A percentile compares a stretch with the other conserved stretches of the same genome.
Evolutionary conservation across 2,888 invertebrate genomes (phyloP).

Genomic region (Serrognathus titanus): DNA sequence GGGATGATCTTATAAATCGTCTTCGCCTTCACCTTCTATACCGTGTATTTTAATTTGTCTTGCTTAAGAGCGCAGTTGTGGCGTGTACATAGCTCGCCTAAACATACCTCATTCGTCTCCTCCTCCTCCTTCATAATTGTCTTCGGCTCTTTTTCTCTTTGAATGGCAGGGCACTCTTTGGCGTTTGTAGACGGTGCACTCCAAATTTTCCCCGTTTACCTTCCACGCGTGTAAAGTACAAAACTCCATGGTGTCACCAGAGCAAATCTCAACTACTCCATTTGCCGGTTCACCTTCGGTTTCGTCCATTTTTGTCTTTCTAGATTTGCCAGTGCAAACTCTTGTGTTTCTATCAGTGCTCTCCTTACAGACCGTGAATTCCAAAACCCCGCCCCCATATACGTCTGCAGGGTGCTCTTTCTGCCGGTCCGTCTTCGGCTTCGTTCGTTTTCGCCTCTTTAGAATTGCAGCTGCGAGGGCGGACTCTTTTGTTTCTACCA

Average conservation of each 20-base stretch:
- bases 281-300: neutral
- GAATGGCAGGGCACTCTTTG: neutral
- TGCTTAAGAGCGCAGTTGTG: too few relatives aligned
- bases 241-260: slow-evolving; percentile 2
- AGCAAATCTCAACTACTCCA: neutral
- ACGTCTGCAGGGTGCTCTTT: slow-evolving; percentile 6
- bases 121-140: too few relatives aligned
- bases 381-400: slow-evolving; percentile 13
- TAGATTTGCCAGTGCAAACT: neutral
- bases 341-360: neutral
- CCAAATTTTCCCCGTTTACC: slow-evolving; percentile 7
- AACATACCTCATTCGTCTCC: too few relatives aligned
- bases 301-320: neutral
- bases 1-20: too few relatives aligned
- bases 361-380: slow-evolving; percentile 12
- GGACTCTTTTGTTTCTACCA: neutral
- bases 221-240: slow-evolving; percentile 10
- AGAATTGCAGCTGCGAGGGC: slow-evolving; percentile 4
- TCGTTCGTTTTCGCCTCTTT: neutral
- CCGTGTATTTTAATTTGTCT: too few relatives aligned
- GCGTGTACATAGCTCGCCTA: slow-evolving; percentile 1
- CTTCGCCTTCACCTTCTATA: too few relatives aligned
- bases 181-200: slow-evolving; percentile 5
- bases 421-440: too few relatives aligned
- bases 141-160: neutral